phyloP scores from a whole-genome alignment of 2,797 vertebrate species.

The Sebastes flavidus region DNA sequence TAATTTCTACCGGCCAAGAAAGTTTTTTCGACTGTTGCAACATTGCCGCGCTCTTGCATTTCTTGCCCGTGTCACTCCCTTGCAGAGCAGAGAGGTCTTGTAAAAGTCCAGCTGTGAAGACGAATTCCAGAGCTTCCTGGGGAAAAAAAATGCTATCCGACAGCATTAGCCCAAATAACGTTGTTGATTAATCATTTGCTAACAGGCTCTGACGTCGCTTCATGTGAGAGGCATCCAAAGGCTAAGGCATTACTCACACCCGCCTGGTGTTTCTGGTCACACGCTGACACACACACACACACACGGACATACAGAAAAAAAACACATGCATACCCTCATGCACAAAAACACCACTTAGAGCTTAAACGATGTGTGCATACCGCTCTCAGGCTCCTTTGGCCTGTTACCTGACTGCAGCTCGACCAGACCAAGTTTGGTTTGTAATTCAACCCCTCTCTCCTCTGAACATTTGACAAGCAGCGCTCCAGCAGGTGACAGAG shows the following conservation, averaged over 20 bases:
- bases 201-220: slow-evolving; percentile 75
- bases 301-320: neutral
- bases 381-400: slow-evolving; percentile 42
- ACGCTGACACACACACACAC: slow-evolving; percentile 11
- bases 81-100: slow-evolving; percentile 53
- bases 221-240: slow-evolving; percentile 68
- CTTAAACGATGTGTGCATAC: slow-evolving; percentile 5
- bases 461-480: slow-evolving; percentile 36
- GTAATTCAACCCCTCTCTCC: slow-evolving; percentile 47
- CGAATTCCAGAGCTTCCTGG: slow-evolving; percentile 76
- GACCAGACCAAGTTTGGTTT: slow-evolving; percentile 53
- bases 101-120: slow-evolving; percentile 78
- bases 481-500: slow-evolving; percentile 64
- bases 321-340: neutral
- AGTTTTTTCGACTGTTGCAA: slow-evolving; percentile 57
- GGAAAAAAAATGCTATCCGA: slow-evolving; percentile 68
- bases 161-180: slow-evolving; percentile 71
- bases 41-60: slow-evolving; percentile 20
- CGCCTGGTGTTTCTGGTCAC: slow-evolving; percentile 54
- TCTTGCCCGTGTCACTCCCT: slow-evolving; percentile 51
- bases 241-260: slow-evolving; percentile 62
- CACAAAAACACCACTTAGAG: slow-evolving; percentile 15
- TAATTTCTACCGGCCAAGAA: slow-evolving; percentile 26
- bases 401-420: slow-evolving; percentile 46
- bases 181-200: slow-evolving; percentile 79